Conservation (phyloP, 2,113 vertebrate genomes). For the Pleuronectes platessa region DNA sequence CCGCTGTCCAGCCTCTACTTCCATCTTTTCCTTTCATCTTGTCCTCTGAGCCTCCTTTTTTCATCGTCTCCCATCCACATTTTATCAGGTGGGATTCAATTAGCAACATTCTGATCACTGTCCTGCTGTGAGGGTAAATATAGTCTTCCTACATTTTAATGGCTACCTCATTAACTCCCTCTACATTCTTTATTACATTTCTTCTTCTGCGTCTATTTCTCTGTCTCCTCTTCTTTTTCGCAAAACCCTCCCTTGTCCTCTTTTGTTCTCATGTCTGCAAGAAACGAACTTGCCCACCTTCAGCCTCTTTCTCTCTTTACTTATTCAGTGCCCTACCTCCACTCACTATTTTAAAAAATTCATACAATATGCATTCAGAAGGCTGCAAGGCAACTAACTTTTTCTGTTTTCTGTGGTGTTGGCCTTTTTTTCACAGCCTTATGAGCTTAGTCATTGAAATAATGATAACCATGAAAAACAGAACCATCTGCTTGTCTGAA, state of each 20-base stretch:
- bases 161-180: not conserved
- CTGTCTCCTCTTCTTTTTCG: no score
- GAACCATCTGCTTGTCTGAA: not conserved
- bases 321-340: slow-evolving; percentile 41
- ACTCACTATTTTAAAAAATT: slow-evolving; percentile 25
- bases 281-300: slow-evolving; percentile 8
- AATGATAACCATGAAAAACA: not conserved
- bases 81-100: slow-evolving; percentile 41
- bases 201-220: no score
- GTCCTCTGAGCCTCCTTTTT: slow-evolving; percentile 5
- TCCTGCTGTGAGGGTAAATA: slow-evolving; percentile 25
- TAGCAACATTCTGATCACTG: slow-evolving; percentile 40
- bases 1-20: slow-evolving; percentile 38
- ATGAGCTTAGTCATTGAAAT: slow-evolving; percentile 6
- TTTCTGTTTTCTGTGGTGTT: not conserved
- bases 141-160: not conserved
- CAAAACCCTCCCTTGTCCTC: not conserved
- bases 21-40: slow-evolving; percentile 58
- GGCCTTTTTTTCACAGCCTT: not conserved
- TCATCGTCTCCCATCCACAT: slow-evolving; percentile 9
- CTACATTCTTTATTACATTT: not conserved
- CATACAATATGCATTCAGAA: slow-evolving; percentile 46
- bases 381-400: slow-evolving; percentile 18
- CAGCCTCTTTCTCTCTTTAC: slow-evolving; percentile 25
- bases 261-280: not conserved